Conservation (phyloP, 2,113 vertebrate genomes). For the Brevimyrus niger region DNA sequence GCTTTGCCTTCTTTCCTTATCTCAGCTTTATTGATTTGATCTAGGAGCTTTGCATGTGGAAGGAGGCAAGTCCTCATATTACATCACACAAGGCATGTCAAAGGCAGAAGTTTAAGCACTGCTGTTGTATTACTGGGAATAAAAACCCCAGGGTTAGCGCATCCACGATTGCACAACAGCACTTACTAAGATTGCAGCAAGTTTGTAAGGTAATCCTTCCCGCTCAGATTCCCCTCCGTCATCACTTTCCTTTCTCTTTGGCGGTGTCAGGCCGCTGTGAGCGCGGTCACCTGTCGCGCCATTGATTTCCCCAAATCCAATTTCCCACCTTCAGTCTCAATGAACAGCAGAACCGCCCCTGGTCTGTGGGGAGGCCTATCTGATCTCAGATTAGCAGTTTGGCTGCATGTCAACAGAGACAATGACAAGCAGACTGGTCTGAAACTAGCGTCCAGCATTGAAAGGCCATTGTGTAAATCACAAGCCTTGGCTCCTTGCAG, state of each 20-base stretch:
- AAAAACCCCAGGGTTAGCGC: not conserved
- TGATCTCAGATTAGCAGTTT: slow-evolving; percentile 27
- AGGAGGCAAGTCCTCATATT: not conserved
- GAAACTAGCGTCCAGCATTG: slow-evolving; percentile 24
- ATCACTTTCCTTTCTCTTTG: slow-evolving; percentile 30
- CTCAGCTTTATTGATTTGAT: not conserved
- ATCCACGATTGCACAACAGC: slow-evolving; percentile 17
- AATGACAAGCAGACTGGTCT: slow-evolving; percentile 30
- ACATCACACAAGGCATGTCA: slow-evolving; percentile 12
- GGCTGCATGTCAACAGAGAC: slow-evolving; percentile 31
- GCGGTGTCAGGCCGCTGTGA: slow-evolving; percentile 21
- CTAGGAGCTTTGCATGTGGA: not conserved
- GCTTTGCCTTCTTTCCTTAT: not conserved
- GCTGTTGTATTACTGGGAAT: slow-evolving; percentile 5
- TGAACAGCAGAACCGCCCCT: slow-evolving; percentile 24
- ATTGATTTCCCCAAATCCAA: slow-evolving; percentile 30
- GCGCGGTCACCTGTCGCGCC: slow-evolving; percentile 28
- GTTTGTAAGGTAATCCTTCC: slow-evolving; percentile 17
- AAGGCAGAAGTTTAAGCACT: slow-evolving; percentile 13
- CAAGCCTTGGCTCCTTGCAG: not conserved
- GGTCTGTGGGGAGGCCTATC: slow-evolving; percentile 24
- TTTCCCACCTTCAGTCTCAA: slow-evolving; percentile 34
- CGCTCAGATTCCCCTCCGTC: slow-evolving; percentile 19
- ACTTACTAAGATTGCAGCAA: slow-evolving; percentile 16
- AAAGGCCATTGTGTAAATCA: slow-evolving; percentile 6